A percentile compares a stretch with the other conserved stretches of the same genome.
These are phyloP conservation scores for Nycteola revayana DNA, from an alignment of 2,888 invertebrate genomes.

Conservation along the genomic window DNA sequence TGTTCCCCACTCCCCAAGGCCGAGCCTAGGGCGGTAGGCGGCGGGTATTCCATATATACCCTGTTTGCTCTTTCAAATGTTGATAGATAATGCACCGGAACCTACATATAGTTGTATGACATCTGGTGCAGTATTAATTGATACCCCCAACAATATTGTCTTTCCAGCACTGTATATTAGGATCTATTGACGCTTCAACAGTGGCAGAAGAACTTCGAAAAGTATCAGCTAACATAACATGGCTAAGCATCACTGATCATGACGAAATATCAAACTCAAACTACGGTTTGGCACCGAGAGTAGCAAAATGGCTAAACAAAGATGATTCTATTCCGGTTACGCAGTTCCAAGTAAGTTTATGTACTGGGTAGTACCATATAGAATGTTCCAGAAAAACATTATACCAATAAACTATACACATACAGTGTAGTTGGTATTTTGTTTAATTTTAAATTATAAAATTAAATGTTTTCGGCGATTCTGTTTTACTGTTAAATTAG, in stretches of 20 bases:
- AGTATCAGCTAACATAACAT: conserved; percentile 60
- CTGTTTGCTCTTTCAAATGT: no score
- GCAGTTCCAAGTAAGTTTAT: conserved; percentile 49
- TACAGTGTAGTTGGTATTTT: no score
- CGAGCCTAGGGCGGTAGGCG: no score
- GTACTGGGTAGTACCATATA: no score
- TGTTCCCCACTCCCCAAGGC: no score
- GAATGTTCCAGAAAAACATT: no score
- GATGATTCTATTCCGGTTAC: conserved; percentile 45
- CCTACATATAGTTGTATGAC: background rate
- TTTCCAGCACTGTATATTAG: conserved; percentile 65
- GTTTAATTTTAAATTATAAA: no score
- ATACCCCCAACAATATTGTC: background rate
- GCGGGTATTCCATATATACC: no score
- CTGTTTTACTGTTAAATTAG: no score
- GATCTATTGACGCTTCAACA: conserved; percentile 58
- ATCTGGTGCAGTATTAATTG: background rate
- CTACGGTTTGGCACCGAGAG: conserved; percentile 53
- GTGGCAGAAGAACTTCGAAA: conserved; percentile 48
- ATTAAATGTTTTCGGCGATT: no score
- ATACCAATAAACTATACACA: no score
- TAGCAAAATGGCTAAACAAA: conserved; percentile 54
- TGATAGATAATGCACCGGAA: no score
- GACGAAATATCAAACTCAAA: conserved; percentile 52
- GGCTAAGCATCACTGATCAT: conserved; percentile 64